Percentiles rank a stretch among this genome's conserved stretches.
Evolutionary conservation across 1,140 invertebrate genomes (phyloP).

Genomic region (Metopolophium dirhodum): DNA sequence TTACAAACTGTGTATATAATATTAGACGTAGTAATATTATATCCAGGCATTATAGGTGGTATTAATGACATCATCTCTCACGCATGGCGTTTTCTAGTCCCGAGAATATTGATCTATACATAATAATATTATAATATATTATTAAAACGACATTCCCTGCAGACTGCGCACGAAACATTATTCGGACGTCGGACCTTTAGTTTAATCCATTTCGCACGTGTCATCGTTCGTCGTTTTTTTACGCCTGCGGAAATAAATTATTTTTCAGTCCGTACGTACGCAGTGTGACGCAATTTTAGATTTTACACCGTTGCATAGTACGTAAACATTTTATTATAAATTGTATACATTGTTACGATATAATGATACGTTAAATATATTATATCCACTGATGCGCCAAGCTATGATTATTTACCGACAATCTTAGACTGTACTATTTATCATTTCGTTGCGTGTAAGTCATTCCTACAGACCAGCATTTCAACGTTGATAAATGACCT

Average conservation of each 20-base stretch:
- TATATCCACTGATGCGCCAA: background rate
- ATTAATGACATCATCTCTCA: background rate
- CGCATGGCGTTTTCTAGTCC: background rate
- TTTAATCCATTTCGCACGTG: background rate
- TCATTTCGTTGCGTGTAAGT: background rate
- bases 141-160: background rate
- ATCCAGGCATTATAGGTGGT: background rate
- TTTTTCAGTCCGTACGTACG: background rate
- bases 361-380: background rate
- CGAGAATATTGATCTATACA: background rate
- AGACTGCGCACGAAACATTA: background rate
- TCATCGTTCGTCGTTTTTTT: constrained; percentile 21
- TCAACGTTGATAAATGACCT: constrained; percentile 21
- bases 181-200: constrained; percentile 2
- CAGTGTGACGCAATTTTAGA: background rate
- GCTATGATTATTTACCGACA: background rate
- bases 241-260: background rate
- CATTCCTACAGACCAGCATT: background rate
- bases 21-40: background rate
- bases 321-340: background rate
- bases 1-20: background rate
- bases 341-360: background rate
- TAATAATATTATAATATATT: background rate
- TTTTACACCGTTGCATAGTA: background rate
- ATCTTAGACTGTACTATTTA: background rate